phyloP scores from a whole-genome alignment of 2,113 vertebrate species.

The Anseranas semipalmata region DNA sequence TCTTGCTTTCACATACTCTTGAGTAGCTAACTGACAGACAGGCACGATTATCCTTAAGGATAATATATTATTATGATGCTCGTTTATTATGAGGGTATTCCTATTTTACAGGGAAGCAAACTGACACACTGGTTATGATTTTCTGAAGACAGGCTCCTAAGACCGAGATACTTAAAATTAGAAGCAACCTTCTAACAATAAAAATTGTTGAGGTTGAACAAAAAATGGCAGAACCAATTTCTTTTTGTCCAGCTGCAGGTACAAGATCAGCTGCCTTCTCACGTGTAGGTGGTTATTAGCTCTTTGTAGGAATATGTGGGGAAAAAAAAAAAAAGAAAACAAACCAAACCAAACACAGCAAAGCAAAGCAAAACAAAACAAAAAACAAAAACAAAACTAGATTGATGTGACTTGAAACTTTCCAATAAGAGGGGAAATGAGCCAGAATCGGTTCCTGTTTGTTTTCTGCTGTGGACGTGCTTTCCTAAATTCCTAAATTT shows the following conservation, averaged over 20 bases:
- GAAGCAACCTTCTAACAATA: not conserved
- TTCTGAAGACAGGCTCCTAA: not conserved
- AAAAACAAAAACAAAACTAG: not conserved
- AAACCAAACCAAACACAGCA: too few species aligned
- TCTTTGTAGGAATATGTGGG: not conserved
- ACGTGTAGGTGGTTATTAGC: not conserved
- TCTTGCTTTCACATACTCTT: not conserved
- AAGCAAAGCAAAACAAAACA: not conserved
- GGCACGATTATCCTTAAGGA: not conserved
- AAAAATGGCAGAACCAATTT: not conserved
- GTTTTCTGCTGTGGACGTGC: not conserved
- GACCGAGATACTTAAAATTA: not conserved
- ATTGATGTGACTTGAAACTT: not conserved
- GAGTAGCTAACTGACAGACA: not conserved
- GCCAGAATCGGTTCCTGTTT: not conserved
- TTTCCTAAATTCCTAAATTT: not conserved
- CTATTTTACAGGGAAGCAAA: not conserved
- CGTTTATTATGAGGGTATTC: not conserved
- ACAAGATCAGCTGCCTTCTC: not conserved
- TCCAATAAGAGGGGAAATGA: accelerated
- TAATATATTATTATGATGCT: not conserved
- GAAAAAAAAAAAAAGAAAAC: not conserved
- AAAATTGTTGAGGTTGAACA: not conserved
- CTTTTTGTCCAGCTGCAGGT: not conserved
- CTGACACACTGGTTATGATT: not conserved